phyloP scores from a whole-genome alignment of 2,113 vertebrate species.

The Prietella phreatophila region DNA sequence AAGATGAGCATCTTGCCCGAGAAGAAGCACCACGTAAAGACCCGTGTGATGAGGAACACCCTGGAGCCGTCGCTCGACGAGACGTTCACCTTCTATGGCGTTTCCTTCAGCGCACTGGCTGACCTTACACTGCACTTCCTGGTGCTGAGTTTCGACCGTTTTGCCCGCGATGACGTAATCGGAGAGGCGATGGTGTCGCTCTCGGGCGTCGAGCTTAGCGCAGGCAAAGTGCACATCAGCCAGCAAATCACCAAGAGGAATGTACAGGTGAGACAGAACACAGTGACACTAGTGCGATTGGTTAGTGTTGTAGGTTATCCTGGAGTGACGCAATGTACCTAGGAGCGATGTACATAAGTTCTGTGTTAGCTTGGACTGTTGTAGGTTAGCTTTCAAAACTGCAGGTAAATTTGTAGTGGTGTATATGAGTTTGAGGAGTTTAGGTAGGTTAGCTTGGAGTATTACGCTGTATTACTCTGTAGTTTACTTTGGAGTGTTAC shows the following conservation, averaged over 20 bases:
- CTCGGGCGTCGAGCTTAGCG: constrained; percentile 81
- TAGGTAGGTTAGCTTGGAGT: not conserved
- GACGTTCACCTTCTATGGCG: constrained; percentile 86
- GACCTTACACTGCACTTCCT: constrained; percentile 85
- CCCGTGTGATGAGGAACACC: constrained; percentile 80
- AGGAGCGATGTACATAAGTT: not conserved
- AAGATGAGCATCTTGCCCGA: constrained; percentile 91
- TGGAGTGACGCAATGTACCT: not conserved
- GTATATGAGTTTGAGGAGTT: not conserved
- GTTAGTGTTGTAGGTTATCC: not conserved
- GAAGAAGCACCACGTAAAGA: constrained; percentile 85
- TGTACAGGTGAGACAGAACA: constrained; percentile 73
- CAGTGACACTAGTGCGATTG: not conserved
- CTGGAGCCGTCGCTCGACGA: constrained; percentile 83
- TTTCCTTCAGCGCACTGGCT: constrained; percentile 80
- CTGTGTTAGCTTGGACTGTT: not conserved
- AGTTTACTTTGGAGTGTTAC: too few relatives aligned
- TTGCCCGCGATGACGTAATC: constrained; percentile 82
- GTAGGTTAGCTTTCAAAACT: not conserved
- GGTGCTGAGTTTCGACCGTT: constrained; percentile 85
- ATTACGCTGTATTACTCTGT: not conserved
- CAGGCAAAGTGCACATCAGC: constrained; percentile 78
- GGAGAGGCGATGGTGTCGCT: constrained; percentile 83
- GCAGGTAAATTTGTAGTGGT: not conserved
- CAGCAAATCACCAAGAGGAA: constrained; percentile 84